Percentiles rank a stretch among this genome's conserved stretches.
Evolutionary conservation across 2,797 vertebrate species (phyloP).

Genomic region (Bovichtus variegatus): DNA sequence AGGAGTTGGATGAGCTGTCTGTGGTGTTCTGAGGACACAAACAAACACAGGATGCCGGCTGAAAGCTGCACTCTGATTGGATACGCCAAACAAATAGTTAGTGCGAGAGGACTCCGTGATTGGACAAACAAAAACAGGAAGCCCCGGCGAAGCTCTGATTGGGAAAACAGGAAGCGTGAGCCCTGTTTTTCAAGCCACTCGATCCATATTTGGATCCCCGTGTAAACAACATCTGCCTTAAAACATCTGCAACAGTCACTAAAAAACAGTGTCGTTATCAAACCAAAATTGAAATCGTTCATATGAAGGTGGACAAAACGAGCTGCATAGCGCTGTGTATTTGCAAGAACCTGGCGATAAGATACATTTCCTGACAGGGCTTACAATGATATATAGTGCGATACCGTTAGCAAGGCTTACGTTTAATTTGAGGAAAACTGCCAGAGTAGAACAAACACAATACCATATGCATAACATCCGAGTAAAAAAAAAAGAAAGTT

Average conservation of each 20-base stretch:
- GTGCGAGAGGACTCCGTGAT: slow-evolving; percentile 47
- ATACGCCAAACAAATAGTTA: slow-evolving; percentile 59
- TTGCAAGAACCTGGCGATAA: too few relatives aligned
- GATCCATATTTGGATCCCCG: slow-evolving; percentile 45
- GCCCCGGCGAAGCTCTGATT: slow-evolving; percentile 49
- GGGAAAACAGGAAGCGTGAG: slow-evolving; percentile 75
- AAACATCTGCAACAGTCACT: not conserved
- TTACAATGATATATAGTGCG: too few relatives aligned
- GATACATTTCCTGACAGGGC: too few relatives aligned
- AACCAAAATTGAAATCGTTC: not conserved
- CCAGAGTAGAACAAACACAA: too few relatives aligned
- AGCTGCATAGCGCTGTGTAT: too few relatives aligned
- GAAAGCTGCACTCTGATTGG: slow-evolving; percentile 62
- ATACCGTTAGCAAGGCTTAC: too few relatives aligned
- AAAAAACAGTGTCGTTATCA: not conserved
- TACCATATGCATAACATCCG: too few relatives aligned
- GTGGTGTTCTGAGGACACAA: slow-evolving; percentile 90
- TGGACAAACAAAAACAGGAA: slow-evolving; percentile 84
- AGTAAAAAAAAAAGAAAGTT: too few relatives aligned
- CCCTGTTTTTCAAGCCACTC: slow-evolving; percentile 46
- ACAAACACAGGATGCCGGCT: slow-evolving; percentile 77
- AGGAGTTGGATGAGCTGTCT: slow-evolving; percentile 98
- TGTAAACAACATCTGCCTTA: slow-evolving; percentile 28
- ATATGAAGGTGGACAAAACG: not conserved
- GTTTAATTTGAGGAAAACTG: too few relatives aligned